Percentiles rank a stretch among this genome's conserved stretches.
These are phyloP conservation scores for Pentalonia nigronervosa DNA, from an alignment of 1,140 invertebrate genomes.

Conservation along the genomic window DNA sequence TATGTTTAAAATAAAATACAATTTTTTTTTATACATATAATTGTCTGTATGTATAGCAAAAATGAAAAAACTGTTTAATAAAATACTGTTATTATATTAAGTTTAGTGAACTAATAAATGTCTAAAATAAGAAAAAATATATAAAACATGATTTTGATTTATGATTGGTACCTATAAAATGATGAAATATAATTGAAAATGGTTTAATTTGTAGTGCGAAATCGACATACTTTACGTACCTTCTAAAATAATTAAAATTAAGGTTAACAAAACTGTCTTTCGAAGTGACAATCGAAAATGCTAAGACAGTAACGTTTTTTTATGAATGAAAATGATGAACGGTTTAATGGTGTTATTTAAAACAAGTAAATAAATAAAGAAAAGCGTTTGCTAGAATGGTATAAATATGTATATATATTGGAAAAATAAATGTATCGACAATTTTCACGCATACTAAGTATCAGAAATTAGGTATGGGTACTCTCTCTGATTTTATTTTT, in stretches of 20 bases:
- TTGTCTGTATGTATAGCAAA: background rate
- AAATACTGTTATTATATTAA: background rate
- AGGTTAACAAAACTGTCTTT: background rate
- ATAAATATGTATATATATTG: background rate
- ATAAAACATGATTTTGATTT: background rate
- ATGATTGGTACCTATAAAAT: background rate
- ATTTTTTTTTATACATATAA: background rate
- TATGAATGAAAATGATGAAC: background rate
- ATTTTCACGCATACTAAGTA: background rate
- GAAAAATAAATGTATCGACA: background rate
- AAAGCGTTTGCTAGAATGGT: background rate
- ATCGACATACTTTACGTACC: background rate
- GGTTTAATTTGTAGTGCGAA: conserved; percentile 4
- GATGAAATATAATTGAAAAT: background rate
- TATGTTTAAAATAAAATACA: background rate
- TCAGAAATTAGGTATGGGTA: background rate
- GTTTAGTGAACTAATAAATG: background rate
- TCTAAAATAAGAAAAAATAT: background rate
- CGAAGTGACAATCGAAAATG: background rate
- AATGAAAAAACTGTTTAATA: background rate
- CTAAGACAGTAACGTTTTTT: background rate
- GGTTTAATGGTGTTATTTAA: background rate
- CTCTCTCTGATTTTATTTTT: conserved; percentile 18
- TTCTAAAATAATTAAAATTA: background rate
- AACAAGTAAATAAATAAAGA: background rate